phyloP scores from a whole-genome alignment of 2,888 invertebrate genomes.

The Conchocele bisecta region DNA sequence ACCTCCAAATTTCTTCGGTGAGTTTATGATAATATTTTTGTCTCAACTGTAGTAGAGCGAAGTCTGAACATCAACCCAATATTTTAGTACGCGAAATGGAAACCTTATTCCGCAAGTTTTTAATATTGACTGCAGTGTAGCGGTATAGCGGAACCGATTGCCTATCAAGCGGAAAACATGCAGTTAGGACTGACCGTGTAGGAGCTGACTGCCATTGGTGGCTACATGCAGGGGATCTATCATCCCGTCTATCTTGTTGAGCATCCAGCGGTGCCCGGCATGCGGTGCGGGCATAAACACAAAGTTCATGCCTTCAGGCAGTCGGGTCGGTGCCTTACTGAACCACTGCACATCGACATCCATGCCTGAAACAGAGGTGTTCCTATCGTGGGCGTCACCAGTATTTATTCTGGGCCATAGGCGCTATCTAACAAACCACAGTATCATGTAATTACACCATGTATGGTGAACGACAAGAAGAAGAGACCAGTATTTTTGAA shows the following conservation, averaged over 20 bases:
- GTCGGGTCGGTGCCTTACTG: slow-evolving; percentile 74
- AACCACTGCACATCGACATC: slow-evolving; percentile 72
- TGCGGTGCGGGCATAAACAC: slow-evolving; percentile 65
- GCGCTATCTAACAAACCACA: too few species aligned
- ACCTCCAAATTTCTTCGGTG: neutral
- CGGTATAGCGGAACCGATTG: too few species aligned
- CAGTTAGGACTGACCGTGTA: slow-evolving; percentile 66
- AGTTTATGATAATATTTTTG: too few species aligned
- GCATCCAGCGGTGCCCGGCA: slow-evolving; percentile 55
- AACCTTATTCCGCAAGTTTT: too few species aligned
- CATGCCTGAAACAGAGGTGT: slow-evolving; percentile 66
- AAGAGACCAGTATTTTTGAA: too few species aligned
- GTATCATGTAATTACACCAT: too few species aligned
- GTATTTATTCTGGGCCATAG: too few species aligned
- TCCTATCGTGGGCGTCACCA: too few species aligned
- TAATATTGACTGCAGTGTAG: too few species aligned
- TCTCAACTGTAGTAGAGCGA: neutral
- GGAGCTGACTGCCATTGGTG: slow-evolving; percentile 76
- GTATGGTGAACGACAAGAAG: too few species aligned
- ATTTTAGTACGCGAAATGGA: too few species aligned
- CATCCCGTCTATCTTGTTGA: slow-evolving; percentile 71
- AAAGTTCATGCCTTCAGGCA: slow-evolving; percentile 75
- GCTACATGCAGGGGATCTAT: slow-evolving; percentile 75
- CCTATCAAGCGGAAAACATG: neutral
- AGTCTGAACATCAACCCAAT: neutral